Evolutionary conservation across 2,888 invertebrate genomes (phyloP), one percentile per base, ranked within the genome.

Genomic region (Stomorhina lunata): DNA sequence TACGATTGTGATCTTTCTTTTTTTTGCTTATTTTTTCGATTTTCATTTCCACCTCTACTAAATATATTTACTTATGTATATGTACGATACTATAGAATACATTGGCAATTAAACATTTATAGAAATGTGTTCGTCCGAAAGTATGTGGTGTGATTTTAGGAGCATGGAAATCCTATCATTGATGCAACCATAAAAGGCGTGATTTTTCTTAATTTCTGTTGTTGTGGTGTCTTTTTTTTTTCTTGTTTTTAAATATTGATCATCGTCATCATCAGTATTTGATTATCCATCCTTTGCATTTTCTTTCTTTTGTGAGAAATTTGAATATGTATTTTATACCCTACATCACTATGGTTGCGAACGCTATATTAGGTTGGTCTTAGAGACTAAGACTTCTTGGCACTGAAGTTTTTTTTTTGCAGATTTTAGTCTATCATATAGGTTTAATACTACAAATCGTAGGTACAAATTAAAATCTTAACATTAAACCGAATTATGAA

Each of bases 1-100:
- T 84, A 79, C 85, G 86, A 86, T 84, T 84, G 84, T 84, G 84
- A 84, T 84, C 85, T 80, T 80, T 80, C 65, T 77, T 53, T 66
- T 71, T 32, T 29, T n/a, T n/a, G n/a, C n/a, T n/a, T n/a, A n/a
- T 25, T 17, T 20, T 48, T 48, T 17, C 25, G 10, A 17, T 10
- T 12, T 45, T 15, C 63, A 10, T 25, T 75, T 48, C 61, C 29
- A 69, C 68, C 68, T 69, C 61, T 40, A 27, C 50, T 50, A 37
- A 12, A 37, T 4, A 37, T 1, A 1, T n/a, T 12, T 10, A 37
- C 34, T 1, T 6, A 34, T 12, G 12, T 10, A 37, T 12, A 34
- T 37, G n/a, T n/a, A 37, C n/a, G n/a, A n/a, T n/a, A n/a, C n/a
- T n/a, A n/a, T n/a, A n/a, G n/a, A 9, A 10, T 43, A 53, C 77